Percentiles rank a stretch among this genome's conserved stretches.
Conservation (phyloP, 23 tunicate genomes). For the Diplosoma virens region DNA sequence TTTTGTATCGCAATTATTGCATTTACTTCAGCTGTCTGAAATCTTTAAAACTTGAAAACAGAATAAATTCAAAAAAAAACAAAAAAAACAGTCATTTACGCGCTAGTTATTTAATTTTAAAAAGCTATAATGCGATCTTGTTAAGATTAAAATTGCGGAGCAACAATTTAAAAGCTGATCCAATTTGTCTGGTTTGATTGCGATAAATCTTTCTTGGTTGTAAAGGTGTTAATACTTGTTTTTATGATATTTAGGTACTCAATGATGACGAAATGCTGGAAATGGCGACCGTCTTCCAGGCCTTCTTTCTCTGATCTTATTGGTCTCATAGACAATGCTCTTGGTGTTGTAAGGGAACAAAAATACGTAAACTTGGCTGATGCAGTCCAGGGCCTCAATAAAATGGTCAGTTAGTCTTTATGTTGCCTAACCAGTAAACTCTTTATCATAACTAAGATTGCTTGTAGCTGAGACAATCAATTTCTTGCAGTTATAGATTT, state of each 20-base stretch:
- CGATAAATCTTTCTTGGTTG: neutral
- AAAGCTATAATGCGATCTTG: neutral
- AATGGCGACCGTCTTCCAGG: constrained; percentile 75
- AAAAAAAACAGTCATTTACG: neutral
- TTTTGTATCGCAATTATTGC: too few relatives aligned
- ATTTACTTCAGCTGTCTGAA: too few relatives aligned
- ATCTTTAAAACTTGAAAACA: neutral
- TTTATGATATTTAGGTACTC: constrained; percentile 34
- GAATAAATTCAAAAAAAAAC: neutral
- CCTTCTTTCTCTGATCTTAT: constrained; percentile 48
- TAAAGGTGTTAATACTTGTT: neutral
- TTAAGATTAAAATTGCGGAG: neutral
- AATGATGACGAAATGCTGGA: constrained; percentile 78
- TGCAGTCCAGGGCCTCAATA: constrained; percentile 23
- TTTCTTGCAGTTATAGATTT: too few relatives aligned
- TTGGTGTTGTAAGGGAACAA: neutral
- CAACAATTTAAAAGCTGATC: too few relatives aligned
- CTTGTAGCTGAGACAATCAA: too few relatives aligned
- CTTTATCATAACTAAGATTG: too few relatives aligned
- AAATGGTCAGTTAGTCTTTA: constrained; percentile 7
- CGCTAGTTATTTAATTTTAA: too few relatives aligned
- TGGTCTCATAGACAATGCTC: neutral
- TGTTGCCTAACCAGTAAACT: too few relatives aligned
- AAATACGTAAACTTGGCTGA: constrained; percentile 40
- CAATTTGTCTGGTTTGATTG: too few relatives aligned